phyloP scores from a whole-genome alignment of 2,797 vertebrate genomes.

The Lutjanus argentimaculatus region DNA sequence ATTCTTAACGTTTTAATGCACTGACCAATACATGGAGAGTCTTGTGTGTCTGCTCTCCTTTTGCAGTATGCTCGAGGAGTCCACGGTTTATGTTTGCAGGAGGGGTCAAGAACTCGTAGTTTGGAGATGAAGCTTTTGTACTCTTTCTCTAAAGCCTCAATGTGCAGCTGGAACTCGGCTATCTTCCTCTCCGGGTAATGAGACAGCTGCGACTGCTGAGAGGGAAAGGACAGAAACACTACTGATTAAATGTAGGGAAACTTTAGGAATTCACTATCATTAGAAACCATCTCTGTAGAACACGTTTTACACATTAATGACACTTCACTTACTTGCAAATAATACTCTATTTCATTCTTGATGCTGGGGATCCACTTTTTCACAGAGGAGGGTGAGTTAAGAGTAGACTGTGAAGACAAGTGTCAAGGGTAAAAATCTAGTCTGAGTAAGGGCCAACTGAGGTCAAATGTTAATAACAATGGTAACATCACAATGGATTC shows the following conservation, averaged over 20 bases:
- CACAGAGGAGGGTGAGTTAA: slow-evolving; percentile 83
- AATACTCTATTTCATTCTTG: slow-evolving; percentile 89
- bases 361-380: slow-evolving; percentile 90
- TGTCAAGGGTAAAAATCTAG: background rate
- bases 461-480: background rate
- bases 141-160: slow-evolving; percentile 84
- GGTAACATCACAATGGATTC: too few relatives aligned
- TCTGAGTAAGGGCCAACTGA: background rate
- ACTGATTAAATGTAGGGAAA: background rate
- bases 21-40: slow-evolving; percentile 51
- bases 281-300: background rate
- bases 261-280: background rate
- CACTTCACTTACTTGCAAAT: slow-evolving; percentile 81
- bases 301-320: background rate
- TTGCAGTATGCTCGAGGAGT: slow-evolving; percentile 85
- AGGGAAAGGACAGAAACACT: slow-evolving; percentile 1
- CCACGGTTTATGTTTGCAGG: slow-evolving; percentile 87
- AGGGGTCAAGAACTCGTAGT: slow-evolving; percentile 83
- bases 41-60: slow-evolving; percentile 67
- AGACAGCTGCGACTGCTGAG: slow-evolving; percentile 87
- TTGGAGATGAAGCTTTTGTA: slow-evolving; percentile 86
- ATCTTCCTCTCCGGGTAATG: slow-evolving; percentile 91
- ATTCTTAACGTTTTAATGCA: background rate
- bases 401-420: slow-evolving; percentile 75
- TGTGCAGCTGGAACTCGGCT: slow-evolving; percentile 84